Evolutionary conservation across 2,797 vertebrate genomes (phyloP).

Genomic region (Muraenolepis orangiensis): DNA sequence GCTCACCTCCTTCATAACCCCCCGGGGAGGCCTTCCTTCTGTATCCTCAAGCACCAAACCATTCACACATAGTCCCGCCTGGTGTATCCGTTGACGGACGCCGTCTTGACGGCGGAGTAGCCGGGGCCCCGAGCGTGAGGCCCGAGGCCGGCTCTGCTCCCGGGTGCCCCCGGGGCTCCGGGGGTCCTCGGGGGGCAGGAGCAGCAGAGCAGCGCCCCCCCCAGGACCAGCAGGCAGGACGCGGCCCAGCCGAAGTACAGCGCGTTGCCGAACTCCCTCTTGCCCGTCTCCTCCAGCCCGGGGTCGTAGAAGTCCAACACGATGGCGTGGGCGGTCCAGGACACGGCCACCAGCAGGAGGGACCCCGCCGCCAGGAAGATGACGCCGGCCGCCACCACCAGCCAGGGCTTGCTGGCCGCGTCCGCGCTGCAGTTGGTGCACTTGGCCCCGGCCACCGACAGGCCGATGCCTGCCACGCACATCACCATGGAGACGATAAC

Average conservation of each 20-base stretch:
- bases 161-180: not conserved
- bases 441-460: constrained; percentile 76
- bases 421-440: constrained; percentile 78
- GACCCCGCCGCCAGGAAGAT: constrained; percentile 68
- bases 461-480: constrained; percentile 64
- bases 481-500: constrained; percentile 71
- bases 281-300: constrained; percentile 75
- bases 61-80: constrained; percentile 75
- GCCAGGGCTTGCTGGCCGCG: constrained; percentile 65
- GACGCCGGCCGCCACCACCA: constrained; percentile 63
- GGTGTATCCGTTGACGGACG: constrained; percentile 61
- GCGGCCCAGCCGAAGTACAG: constrained; percentile 81
- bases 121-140: constrained; percentile 38
- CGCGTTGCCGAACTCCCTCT: constrained; percentile 80
- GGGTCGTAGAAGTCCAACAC: constrained; percentile 75
- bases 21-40: not conserved
- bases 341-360: constrained; percentile 72
- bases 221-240: constrained; percentile 75
- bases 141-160: constrained; percentile 12
- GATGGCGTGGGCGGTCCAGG: constrained; percentile 78
- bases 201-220: constrained; percentile 75
- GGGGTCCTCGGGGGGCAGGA: constrained; percentile 60
- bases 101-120: constrained; percentile 65
- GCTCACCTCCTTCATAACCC: not conserved
- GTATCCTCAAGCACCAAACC: not conserved